Evolutionary conservation across 2,888 invertebrate species (phyloP).

Genomic region (Epiperipatus broadwayi): DNA sequence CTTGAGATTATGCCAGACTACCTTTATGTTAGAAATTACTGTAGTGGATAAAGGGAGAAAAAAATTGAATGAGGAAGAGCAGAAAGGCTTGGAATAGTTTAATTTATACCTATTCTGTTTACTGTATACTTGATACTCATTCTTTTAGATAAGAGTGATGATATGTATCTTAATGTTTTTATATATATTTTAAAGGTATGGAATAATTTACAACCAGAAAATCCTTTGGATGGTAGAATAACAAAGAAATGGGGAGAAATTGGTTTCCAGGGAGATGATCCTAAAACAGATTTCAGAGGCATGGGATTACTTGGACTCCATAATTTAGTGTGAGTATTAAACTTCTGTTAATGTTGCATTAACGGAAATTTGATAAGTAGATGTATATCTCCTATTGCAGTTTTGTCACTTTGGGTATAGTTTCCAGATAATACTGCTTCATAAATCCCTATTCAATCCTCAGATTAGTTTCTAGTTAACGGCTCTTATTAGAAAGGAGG

Average conservation of each 20-base stretch:
- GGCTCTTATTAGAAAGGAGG: too few relatives aligned
- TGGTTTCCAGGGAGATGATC: constrained; percentile 95
- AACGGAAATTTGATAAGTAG: not conserved
- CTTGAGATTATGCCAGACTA: too few relatives aligned
- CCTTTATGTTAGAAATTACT: too few relatives aligned
- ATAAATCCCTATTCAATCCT: too few relatives aligned
- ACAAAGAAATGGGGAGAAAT: constrained; percentile 86
- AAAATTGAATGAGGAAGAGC: too few relatives aligned
- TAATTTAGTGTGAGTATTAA: constrained; percentile 50
- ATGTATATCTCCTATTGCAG: too few relatives aligned
- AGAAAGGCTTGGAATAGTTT: too few relatives aligned
- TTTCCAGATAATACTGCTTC: too few relatives aligned
- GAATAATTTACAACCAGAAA: constrained; percentile 54
- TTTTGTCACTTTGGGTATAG: too few relatives aligned
- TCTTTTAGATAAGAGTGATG: constrained; percentile 7
- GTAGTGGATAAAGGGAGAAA: too few relatives aligned
- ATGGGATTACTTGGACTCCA: constrained; percentile 89
- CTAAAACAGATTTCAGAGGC: constrained; percentile 91
- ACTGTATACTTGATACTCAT: not conserved
- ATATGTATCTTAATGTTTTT: not conserved
- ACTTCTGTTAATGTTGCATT: constrained; percentile 7
- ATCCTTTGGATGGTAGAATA: constrained; percentile 46
- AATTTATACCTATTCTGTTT: too few relatives aligned
- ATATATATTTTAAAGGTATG: constrained; percentile 40
- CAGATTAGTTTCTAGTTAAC: too few relatives aligned